phyloP scores from a whole-genome alignment of 2,113 vertebrate genomes.

The Mastomys natalensis region DNA sequence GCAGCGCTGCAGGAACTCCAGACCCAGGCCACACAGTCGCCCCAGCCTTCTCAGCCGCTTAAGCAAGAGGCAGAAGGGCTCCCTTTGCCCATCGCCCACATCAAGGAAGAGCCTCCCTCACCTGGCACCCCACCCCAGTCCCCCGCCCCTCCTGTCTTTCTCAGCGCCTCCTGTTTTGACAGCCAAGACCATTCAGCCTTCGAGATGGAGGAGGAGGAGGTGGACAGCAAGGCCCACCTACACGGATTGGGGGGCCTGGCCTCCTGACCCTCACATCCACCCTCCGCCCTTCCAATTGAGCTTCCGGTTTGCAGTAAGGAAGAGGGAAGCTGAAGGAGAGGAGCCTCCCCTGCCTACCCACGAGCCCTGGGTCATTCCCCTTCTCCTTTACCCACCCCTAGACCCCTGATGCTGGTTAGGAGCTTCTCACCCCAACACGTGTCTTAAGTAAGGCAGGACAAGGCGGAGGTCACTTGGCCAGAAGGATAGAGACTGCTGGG shows the following conservation, averaged over 20 bases:
- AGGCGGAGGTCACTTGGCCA: slow-evolving; percentile 39
- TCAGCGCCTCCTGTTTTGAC: slow-evolving; percentile 84
- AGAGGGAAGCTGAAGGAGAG: slow-evolving; percentile 36
- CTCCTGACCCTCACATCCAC: slow-evolving; percentile 60
- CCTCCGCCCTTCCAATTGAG: not conserved
- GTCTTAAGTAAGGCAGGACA: slow-evolving; percentile 51
- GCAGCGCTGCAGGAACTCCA: slow-evolving; percentile 50
- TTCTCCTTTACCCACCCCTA: not conserved
- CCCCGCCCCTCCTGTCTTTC: slow-evolving; percentile 47
- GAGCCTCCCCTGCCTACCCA: not conserved
- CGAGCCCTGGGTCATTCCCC: not conserved
- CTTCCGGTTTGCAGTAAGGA: slow-evolving; percentile 18
- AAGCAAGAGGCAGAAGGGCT: slow-evolving; percentile 48
- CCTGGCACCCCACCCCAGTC: slow-evolving; percentile 62
- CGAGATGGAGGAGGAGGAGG: slow-evolving; percentile 75
- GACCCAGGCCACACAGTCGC: slow-evolving; percentile 18
- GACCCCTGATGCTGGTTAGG: slow-evolving; percentile 18
- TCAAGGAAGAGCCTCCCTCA: slow-evolving; percentile 73
- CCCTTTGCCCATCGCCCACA: not conserved
- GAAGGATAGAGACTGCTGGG: slow-evolving; percentile 5
- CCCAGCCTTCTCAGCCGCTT: not conserved
- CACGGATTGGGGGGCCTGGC: not conserved
- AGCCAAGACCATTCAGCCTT: slow-evolving; percentile 84
- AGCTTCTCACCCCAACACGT: not conserved
- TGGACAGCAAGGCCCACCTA: slow-evolving; percentile 68